Base-by-base conservation (phyloP, 2,797 vertebrate genomes). In the Xenentodon cancila region DNA sequence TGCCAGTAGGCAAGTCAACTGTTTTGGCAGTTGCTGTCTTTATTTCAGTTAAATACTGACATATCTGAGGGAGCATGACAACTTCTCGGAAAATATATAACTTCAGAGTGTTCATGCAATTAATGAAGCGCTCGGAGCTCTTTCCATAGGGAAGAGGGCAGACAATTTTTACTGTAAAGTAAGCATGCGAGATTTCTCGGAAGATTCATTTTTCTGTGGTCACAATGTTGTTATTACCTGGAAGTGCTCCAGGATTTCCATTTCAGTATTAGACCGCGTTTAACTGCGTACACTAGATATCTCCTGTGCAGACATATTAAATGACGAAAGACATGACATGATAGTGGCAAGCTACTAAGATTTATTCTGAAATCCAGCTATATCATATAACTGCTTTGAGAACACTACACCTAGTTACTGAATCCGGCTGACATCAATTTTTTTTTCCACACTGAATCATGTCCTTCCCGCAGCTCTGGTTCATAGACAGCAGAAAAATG, bases 311-410 rank as follows among this genome's bases (percentile, higher is more conserved):
- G 84, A 88, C 86, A 82, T 91, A 92, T 91, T 90, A 79, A 86
- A 92, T 93, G 89, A 89, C 88, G 74, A 89, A 90, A 83, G 80
- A 86, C 82, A 84, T 87, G 82, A 90, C 88, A 90, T 80, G 83
- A 88, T 90, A 82, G 77, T 84, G 83, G 84, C 90, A 89, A 83
- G 86, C 84, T 78, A 79, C 80, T 49, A 83, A 90, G 91, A 92
- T 94, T 93, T 92, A 93, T 92, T 87, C 83, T 59, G 80, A 88
- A 88, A 91, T 85, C 77, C 79, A 81, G 84, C 74, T 83, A 52
- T 90, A 92, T 94, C 91, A 73, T 76, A 91, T 93, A 79, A 79
- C 92, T 68, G 67, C 89, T 87, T 81, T 70, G 59, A 81, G 87
- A 86, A 92, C 81, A 74, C 82, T 93, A 92, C 93, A 93, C 89